These are phyloP conservation scores for Tryphoninae sp. DNA, from an alignment of 2,888 invertebrate genomes.

Conservation along the genomic window DNA sequence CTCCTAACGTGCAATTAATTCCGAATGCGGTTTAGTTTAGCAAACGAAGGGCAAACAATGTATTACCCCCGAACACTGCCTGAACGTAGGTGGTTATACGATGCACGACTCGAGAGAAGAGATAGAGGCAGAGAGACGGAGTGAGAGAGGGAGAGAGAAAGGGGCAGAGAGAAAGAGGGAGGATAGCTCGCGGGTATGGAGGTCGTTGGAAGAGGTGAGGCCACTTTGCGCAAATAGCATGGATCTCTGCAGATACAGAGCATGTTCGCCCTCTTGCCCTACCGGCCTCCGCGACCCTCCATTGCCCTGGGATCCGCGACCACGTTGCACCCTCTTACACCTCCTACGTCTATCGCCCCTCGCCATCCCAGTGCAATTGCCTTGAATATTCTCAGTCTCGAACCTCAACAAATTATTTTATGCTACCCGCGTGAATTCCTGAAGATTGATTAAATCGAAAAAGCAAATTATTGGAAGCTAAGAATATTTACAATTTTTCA, in stretches of 20 bases:
- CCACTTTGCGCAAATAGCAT: conserved; percentile 77
- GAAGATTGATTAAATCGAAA: too few species aligned
- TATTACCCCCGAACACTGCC: conserved; percentile 73
- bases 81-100: conserved; percentile 76
- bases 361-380: conserved; percentile 54
- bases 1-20: conserved; percentile 79
- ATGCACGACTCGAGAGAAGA: conserved; percentile 62
- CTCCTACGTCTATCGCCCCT: conserved; percentile 53
- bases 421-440: too few species aligned
- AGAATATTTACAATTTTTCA: too few species aligned
- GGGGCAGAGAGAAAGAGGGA: conserved; percentile 19
- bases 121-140: conserved; percentile 31
- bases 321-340: conserved; percentile 66
- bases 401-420: not conserved
- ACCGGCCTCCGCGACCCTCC: conserved; percentile 52
- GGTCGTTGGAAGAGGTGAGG: conserved; percentile 66
- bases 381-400: conserved; percentile 59
- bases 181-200: conserved; percentile 34
- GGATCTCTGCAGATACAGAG: conserved; percentile 77
- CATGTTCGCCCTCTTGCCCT: conserved; percentile 69
- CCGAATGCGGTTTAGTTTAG: conserved; percentile 79
- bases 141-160: conserved; percentile 35
- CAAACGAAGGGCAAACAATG: conserved; percentile 79
- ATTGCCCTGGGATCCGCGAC: conserved; percentile 60
- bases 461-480: too few species aligned